Evolutionary conservation across 2,888 invertebrate species (phyloP).

Genomic region (Lochmaea crataegi): DNA sequence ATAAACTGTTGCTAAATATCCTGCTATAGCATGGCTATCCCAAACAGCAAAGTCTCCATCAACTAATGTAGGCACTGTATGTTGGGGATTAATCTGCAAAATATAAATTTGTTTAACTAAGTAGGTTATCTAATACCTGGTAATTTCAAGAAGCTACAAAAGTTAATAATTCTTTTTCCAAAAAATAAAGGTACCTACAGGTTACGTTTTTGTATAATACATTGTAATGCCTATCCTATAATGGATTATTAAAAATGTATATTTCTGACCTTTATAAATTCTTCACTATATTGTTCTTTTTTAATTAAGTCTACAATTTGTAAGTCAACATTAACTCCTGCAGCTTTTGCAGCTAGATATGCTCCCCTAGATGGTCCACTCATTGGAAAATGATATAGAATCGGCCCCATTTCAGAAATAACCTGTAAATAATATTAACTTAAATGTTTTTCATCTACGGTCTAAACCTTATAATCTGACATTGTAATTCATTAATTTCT

Average conservation of each 20-base stretch:
- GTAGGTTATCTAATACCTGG: no score
- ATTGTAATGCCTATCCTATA: background rate
- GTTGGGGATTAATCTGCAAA: constrained; percentile 74
- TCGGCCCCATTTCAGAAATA: constrained; percentile 8
- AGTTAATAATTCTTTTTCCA: background rate
- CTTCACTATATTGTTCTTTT: constrained; percentile 71
- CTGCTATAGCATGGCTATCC: constrained; percentile 76
- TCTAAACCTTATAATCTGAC: background rate
- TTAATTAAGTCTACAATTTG: constrained; percentile 69
- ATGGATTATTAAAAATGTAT: background rate
- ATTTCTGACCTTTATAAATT: constrained; percentile 64
- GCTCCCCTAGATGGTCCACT: constrained; percentile 71
- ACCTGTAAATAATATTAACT: background rate
- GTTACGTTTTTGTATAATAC: no score
- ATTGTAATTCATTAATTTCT: background rate
- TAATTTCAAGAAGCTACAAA: background rate
- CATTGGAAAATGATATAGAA: constrained; percentile 25
- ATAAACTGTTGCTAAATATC: constrained; percentile 73
- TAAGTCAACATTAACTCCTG: constrained; percentile 69
- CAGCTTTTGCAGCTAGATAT: constrained; percentile 69
- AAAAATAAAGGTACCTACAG: background rate
- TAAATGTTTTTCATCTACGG: background rate
- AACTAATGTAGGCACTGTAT: constrained; percentile 75
- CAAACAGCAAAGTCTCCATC: constrained; percentile 75
- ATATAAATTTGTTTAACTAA: no score